These are phyloP conservation scores for Kryptolebias marmoratus DNA, from an alignment of 2,113 vertebrate species.

Conservation along the genomic window DNA sequence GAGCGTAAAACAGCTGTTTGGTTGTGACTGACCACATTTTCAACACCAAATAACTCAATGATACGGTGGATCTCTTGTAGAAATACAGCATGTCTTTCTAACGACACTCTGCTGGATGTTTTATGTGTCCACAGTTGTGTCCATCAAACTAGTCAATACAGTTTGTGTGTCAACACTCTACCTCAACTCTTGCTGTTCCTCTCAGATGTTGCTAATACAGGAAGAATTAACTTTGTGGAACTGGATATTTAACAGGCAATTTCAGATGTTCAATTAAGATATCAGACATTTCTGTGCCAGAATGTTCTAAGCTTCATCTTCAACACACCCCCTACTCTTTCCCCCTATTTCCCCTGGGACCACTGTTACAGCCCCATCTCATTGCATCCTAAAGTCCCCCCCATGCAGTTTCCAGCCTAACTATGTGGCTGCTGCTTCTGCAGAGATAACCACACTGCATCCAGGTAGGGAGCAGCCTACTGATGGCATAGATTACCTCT, in stretches of 20 bases:
- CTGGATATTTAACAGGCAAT: constrained; percentile 76
- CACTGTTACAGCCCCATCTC: constrained; percentile 58
- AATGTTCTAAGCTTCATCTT: constrained; percentile 51
- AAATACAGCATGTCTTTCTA: constrained; percentile 75
- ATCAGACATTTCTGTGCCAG: constrained; percentile 55
- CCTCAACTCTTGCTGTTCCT: constrained; percentile 41
- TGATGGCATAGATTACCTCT: constrained; percentile 82
- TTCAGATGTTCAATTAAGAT: constrained; percentile 59
- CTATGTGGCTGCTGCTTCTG: constrained; percentile 76
- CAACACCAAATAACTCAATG: constrained; percentile 80
- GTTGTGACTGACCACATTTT: constrained; percentile 74
- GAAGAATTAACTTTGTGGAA: constrained; percentile 65
- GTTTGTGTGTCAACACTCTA: constrained; percentile 31
- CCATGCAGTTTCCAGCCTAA: constrained; percentile 51
- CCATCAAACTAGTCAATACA: constrained; percentile 56
- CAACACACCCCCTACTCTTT: constrained; percentile 14
- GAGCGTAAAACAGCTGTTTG: constrained; percentile 72
- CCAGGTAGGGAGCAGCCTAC: constrained; percentile 75
- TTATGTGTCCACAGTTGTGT: constrained; percentile 31
- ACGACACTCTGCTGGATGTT: constrained; percentile 45
- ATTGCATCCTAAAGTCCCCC: constrained; percentile 66
- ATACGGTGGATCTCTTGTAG: constrained; percentile 67
- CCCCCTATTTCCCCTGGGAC: constrained; percentile 62
- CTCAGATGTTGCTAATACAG: constrained; percentile 52
- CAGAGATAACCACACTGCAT: constrained; percentile 79